A percentile compares a stretch with the other conserved stretches of the same genome.
Conservation (phyloP, 2,113 vertebrate genomes). For the Erythrolamprus reginae region DNA sequence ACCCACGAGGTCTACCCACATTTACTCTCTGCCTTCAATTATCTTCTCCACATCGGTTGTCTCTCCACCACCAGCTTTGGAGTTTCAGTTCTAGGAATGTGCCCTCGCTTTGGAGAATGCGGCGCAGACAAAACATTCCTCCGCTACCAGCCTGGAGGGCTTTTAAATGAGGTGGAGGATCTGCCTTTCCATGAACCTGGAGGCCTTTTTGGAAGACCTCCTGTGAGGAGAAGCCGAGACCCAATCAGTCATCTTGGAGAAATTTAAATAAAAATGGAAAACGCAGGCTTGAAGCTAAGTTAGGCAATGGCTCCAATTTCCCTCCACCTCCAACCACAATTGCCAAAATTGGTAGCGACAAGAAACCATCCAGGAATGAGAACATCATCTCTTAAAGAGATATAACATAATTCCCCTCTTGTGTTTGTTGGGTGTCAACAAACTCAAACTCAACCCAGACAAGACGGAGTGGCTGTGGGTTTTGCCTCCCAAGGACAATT, state of each 20-base stretch:
- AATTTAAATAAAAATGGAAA: not conserved
- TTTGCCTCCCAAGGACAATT: too few species aligned
- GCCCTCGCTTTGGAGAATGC: conserved; percentile 56
- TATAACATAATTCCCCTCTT: not conserved
- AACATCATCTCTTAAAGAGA: not conserved
- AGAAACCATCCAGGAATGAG: not conserved
- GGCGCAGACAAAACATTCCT: conserved; percentile 60
- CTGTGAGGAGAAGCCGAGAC: not conserved
- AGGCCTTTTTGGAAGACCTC: not conserved
- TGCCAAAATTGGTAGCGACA: not conserved
- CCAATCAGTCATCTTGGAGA: not conserved
- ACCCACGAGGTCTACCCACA: not conserved
- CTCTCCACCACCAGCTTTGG: not conserved
- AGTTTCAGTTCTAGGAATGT: conserved; percentile 45
- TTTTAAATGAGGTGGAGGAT: conserved; percentile 26
- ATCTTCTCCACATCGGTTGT: not conserved
- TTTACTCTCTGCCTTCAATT: conserved; percentile 18
- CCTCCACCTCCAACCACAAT: not conserved
- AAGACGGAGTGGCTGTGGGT: too few species aligned
- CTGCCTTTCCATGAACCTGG: not conserved
- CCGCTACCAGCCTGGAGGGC: conserved; percentile 21
- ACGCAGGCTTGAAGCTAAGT: not conserved
- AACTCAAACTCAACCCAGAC: too few species aligned
- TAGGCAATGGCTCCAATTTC: not conserved
- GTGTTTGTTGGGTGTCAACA: too few species aligned